These are phyloP conservation scores for Magallana angulata DNA, from an alignment of 1,140 invertebrate genomes.

Conservation along the genomic window DNA sequence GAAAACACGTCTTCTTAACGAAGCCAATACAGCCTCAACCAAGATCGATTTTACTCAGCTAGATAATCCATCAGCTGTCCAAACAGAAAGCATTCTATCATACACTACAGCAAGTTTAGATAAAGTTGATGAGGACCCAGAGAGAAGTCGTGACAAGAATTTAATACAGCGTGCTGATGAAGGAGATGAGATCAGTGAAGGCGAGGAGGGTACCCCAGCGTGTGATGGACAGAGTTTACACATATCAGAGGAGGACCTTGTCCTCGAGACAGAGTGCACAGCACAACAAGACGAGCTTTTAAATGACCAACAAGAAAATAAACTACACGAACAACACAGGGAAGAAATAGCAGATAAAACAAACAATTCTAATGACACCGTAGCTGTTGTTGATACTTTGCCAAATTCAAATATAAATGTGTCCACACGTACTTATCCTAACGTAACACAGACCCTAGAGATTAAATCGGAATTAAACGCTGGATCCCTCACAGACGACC, in stretches of 20 bases:
- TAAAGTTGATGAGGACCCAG: neutral
- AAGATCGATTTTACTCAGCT: slow-evolving; percentile 1
- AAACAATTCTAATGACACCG: neutral
- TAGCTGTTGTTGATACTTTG: neutral
- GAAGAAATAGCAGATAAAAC: neutral
- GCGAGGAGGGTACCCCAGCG: neutral
- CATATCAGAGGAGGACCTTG: neutral
- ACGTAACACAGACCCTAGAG: neutral
- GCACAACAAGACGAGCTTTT: neutral
- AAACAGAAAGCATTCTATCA: slow-evolving; percentile 20
- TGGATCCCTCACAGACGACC: neutral
- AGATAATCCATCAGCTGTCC: slow-evolving; percentile 25
- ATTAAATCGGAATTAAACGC: neutral
- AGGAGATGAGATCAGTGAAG: slow-evolving; percentile 2
- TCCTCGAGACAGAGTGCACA: neutral
- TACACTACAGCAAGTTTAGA: neutral
- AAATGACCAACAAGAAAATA: slow-evolving; percentile 14
- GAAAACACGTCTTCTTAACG: slow-evolving; percentile 30
- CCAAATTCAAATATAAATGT: neutral
- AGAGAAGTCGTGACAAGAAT: slow-evolving; percentile 18
- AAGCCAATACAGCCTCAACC: neutral
- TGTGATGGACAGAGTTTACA: neutral
- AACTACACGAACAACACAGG: neutral
- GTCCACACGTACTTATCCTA: neutral
- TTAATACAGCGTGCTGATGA: slow-evolving; percentile 18